Conservation (phyloP, 2,888 invertebrate species). For the Dermolepida albohirtum region DNA sequence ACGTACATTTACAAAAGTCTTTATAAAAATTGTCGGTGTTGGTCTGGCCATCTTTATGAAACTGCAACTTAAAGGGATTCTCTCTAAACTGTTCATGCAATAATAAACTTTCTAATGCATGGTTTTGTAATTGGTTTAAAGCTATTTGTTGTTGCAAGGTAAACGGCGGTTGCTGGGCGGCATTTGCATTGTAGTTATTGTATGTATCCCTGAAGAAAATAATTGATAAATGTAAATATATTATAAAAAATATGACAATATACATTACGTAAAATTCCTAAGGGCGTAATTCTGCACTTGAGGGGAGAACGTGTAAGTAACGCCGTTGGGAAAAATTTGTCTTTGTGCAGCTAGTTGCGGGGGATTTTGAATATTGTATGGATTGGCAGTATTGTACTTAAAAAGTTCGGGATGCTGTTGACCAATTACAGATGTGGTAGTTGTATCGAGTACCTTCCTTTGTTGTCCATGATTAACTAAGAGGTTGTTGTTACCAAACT, state of each 20-base stretch:
- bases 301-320: constrained; percentile 46
- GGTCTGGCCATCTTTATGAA: constrained; percentile 52
- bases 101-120: constrained; percentile 50
- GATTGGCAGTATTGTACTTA: constrained; percentile 28
- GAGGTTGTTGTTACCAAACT: constrained; percentile 52
- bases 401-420: constrained; percentile 32
- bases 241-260: constrained; percentile 1
- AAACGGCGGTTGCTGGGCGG: constrained; percentile 28
- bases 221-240: neutral
- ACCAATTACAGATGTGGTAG: constrained; percentile 52
- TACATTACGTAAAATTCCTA: constrained; percentile 36
- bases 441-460: constrained; percentile 51
- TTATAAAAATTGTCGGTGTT: constrained; percentile 51
- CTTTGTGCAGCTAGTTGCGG: constrained; percentile 30
- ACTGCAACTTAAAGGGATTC: constrained; percentile 52
- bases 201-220: constrained; percentile 10
- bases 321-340: constrained; percentile 42
- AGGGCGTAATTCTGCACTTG: constrained; percentile 25
- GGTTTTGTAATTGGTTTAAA: constrained; percentile 49
- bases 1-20: constrained; percentile 6
- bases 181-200: neutral
- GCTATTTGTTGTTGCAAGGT: constrained; percentile 50
- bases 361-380: constrained; percentile 40
- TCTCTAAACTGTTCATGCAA: constrained; percentile 49
- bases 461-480: constrained; percentile 54